phyloP scores from a whole-genome alignment of 2,797 vertebrate species.

The Gouania willdenowi region DNA sequence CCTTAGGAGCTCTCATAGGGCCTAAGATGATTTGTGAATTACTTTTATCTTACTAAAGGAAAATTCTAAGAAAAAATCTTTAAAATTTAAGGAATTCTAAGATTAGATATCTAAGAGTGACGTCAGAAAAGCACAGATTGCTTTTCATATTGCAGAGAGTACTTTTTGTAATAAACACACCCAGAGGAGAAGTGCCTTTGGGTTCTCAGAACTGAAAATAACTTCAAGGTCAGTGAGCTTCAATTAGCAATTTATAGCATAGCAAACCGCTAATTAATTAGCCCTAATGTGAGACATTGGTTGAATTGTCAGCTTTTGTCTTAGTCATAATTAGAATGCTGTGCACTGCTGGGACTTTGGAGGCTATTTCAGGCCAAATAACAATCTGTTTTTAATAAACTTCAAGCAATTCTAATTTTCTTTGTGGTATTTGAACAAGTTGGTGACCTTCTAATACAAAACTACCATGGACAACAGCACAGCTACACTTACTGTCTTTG shows the following conservation, averaged over 20 bases:
- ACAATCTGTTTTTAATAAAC: constrained; percentile 13
- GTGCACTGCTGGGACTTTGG: constrained; percentile 8
- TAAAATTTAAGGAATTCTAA: no score
- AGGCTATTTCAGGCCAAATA: constrained; percentile 19
- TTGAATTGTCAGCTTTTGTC: constrained; percentile 13
- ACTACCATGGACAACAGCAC: background rate
- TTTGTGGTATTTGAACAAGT: background rate
- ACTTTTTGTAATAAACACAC: constrained; percentile 25
- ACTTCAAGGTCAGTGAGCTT: constrained; percentile 57
- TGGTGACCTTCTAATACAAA: background rate
- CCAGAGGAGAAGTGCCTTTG: constrained; percentile 26
- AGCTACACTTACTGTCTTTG: background rate
- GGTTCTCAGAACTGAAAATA: constrained; percentile 48
- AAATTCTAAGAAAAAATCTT: no score
- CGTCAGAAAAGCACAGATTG: background rate
- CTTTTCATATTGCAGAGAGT: constrained; percentile 11
- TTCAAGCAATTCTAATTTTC: background rate
- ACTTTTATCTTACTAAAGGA: no score
- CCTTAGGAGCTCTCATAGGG: no score
- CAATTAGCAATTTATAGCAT: constrained; percentile 41
- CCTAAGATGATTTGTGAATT: no score
- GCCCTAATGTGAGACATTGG: constrained; percentile 54
- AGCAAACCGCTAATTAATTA: constrained; percentile 66
- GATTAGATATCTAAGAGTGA: no score
- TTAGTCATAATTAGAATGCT: constrained; percentile 12